phyloP scores from a whole-genome alignment of 2,888 invertebrate genomes.

The Theretra japonica region DNA sequence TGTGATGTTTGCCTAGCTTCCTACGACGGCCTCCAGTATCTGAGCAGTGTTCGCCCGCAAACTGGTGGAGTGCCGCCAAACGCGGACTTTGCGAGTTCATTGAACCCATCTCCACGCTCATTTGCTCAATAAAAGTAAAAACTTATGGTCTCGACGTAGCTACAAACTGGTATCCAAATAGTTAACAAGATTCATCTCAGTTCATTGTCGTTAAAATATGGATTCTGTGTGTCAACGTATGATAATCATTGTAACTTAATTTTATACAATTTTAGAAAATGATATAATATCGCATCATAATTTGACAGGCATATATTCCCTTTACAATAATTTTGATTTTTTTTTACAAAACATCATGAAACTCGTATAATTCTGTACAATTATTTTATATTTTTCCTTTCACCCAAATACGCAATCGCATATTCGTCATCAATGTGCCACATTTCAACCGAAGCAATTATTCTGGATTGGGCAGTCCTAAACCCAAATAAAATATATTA shows the following conservation, averaged over 20 bases:
- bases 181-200: background rate
- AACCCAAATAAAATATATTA: background rate
- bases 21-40: conserved; percentile 24
- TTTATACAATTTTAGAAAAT: background rate
- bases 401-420: too few relatives aligned
- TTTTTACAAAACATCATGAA: too few relatives aligned
- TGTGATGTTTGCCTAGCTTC: conserved; percentile 7
- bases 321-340: too few relatives aligned
- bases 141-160: conserved; percentile 18
- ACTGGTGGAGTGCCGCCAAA: conserved; percentile 61
- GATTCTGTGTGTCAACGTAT: background rate
- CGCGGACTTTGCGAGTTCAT: conserved; percentile 53
- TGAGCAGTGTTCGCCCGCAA: conserved; percentile 50
- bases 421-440: too few relatives aligned
- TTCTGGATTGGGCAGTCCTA: background rate
- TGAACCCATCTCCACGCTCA: conserved; percentile 48
- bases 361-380: too few relatives aligned
- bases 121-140: conserved; percentile 31
- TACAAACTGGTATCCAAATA: conserved; percentile 23
- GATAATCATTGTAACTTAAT: background rate
- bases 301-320: too few relatives aligned
- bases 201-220: background rate
- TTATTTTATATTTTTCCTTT: too few relatives aligned
- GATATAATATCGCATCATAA: too few relatives aligned
- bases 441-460: too few relatives aligned